Evolutionary conservation across 2,888 invertebrate genomes (phyloP).

Genomic region (Epistrophe eligans): DNA sequence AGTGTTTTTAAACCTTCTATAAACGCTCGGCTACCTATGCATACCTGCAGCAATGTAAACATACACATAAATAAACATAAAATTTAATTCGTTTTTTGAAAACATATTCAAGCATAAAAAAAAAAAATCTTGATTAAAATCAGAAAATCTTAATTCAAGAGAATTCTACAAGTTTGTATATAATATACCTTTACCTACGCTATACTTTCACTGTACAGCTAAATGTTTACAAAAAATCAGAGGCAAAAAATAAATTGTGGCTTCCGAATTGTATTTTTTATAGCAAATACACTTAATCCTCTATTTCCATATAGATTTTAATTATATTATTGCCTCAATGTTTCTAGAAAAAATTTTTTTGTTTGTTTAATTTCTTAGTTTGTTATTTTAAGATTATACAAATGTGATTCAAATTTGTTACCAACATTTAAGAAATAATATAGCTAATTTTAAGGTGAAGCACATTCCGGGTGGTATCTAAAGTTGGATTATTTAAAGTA

Average conservation of each 20-base stretch:
- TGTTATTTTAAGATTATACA: not conserved
- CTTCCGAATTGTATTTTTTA: not conserved
- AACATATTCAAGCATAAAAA: not conserved
- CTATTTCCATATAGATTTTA: not conserved
- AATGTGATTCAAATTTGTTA: slow-evolving; percentile 1
- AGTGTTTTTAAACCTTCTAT: too few species aligned
- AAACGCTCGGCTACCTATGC: too few species aligned
- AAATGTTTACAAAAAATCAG: not conserved
- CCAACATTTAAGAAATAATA: not conserved
- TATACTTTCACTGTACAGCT: too few species aligned
- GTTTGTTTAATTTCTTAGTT: not conserved
- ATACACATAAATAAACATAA: not conserved
- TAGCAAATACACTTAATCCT: not conserved
- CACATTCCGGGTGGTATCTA: not conserved
- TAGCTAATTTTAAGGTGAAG: not conserved
- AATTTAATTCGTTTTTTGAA: not conserved
- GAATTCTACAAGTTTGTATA: too few species aligned
- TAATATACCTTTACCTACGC: too few species aligned
- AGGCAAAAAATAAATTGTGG: not conserved
- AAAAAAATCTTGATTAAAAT: not conserved
- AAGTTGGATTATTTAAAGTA: not conserved
- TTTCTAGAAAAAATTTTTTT: not conserved
- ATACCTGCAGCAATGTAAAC: too few species aligned
- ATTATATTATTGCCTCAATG: not conserved
- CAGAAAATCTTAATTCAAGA: not conserved